Evolutionary conservation across 1,140 invertebrate genomes (phyloP).

Genomic region (Drosophila busckii): DNA sequence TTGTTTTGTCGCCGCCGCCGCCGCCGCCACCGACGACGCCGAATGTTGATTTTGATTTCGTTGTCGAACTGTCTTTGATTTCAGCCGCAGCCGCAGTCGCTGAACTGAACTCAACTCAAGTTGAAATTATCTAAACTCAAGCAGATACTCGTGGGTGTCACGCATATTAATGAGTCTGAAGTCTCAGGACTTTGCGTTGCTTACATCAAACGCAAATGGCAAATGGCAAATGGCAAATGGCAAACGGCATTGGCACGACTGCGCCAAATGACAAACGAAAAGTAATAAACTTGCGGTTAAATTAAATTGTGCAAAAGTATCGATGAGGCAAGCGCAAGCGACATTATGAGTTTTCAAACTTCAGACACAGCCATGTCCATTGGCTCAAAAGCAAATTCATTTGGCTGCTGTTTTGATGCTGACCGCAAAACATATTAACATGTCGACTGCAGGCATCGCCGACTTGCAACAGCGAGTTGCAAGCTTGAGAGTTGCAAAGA

Average conservation of each 20-base stretch:
- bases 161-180: constrained; percentile 65
- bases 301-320: constrained; percentile 74
- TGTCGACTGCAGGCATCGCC: constrained; percentile 58
- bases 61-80: constrained; percentile 6
- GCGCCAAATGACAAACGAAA: constrained; percentile 44
- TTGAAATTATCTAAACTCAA: constrained; percentile 72
- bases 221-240: constrained; percentile 39
- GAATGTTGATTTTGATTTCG: constrained; percentile 10
- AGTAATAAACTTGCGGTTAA: constrained; percentile 73
- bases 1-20: constrained; percentile 25
- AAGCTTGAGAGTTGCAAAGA: background rate
- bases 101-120: constrained; percentile 41
- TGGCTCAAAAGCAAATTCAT: too few species aligned
- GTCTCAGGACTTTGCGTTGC: too few species aligned
- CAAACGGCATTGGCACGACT: constrained; percentile 49
- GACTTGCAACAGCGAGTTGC: background rate
- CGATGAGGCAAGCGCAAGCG: constrained; percentile 42
- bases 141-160: constrained; percentile 59
- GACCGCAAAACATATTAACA: constrained; percentile 72
- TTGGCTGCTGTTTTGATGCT: too few species aligned
- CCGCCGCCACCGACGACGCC: background rate
- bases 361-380: too few species aligned
- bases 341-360: background rate
- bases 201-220: too few species aligned
- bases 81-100: background rate